These are phyloP conservation scores for Tursiops truncatus DNA, from an alignment of 2,113 vertebrate species.

Conservation along the genomic window DNA sequence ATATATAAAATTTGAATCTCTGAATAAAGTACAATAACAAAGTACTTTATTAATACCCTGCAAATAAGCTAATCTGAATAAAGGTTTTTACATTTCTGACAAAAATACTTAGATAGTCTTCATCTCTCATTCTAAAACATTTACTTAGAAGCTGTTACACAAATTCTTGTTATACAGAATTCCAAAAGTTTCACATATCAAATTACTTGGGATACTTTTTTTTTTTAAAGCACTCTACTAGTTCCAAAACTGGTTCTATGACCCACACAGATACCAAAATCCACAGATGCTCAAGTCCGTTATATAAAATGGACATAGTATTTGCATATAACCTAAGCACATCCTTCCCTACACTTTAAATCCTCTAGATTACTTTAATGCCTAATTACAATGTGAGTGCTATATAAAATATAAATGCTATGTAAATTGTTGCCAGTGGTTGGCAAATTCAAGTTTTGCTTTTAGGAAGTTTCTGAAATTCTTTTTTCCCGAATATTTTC, in stretches of 20 bases:
- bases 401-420: neutral
- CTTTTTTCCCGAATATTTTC: neutral
- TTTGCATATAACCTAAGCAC: neutral
- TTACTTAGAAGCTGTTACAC: neutral
- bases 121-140: constrained; percentile 35
- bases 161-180: neutral
- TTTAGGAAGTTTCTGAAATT: neutral
- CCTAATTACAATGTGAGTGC: neutral
- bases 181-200: constrained; percentile 20
- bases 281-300: neutral
- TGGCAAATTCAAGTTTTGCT: neutral
- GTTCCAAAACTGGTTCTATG: neutral
- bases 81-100: neutral
- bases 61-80: constrained; percentile 35
- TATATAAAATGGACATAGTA: neutral
- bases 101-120: neutral
- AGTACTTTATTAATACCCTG: neutral
- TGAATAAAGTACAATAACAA: constrained; percentile 42
- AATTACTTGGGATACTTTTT: neutral
- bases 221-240: neutral
- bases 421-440: neutral
- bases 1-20: constrained; percentile 40
- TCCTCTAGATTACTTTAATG: neutral
- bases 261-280: neutral
- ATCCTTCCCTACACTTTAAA: neutral